A percentile compares a stretch with the other conserved stretches of the same genome.
phyloP scores from a whole-genome alignment of 2,797 vertebrate genomes.

The Carapus acus region DNA sequence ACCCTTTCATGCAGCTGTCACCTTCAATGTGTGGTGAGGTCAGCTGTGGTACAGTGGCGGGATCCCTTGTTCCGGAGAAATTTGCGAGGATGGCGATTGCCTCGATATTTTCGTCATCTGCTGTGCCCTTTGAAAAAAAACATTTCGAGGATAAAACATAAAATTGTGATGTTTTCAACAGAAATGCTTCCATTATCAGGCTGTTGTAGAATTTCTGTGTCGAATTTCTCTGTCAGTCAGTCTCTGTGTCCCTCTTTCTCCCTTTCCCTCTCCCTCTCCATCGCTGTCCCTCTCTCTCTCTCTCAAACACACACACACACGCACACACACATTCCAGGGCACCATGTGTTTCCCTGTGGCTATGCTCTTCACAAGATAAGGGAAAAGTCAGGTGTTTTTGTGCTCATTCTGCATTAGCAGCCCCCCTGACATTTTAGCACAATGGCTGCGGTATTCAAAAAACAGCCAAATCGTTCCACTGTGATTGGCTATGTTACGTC shows the following conservation, averaged over 20 bases:
- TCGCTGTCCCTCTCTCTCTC: too few species aligned
- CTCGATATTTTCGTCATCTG: too few species aligned
- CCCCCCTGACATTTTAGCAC: conserved; percentile 30
- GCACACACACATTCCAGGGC: conserved; percentile 9
- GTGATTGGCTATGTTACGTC: conserved; percentile 38
- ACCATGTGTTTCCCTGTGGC: conserved; percentile 18
- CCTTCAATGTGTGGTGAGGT: conserved; percentile 10
- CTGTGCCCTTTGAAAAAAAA: conserved; percentile 14
- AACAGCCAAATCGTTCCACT: conserved; percentile 42
- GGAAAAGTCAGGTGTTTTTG: conserved; percentile 50
- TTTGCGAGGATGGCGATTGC: neutral
- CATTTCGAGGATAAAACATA: conserved; percentile 15
- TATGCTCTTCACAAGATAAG: conserved; percentile 39
- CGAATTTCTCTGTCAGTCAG: too few species aligned
- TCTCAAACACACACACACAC: too few species aligned
- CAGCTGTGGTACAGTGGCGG: conserved; percentile 19
- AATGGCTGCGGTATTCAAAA: conserved; percentile 48
- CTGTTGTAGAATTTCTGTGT: too few species aligned
- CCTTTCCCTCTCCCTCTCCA: too few species aligned
- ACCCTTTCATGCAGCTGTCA: neutral
- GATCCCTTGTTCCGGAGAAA: conserved; percentile 15
- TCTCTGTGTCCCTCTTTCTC: too few species aligned
- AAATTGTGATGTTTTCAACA: too few species aligned
- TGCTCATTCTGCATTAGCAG: conserved; percentile 32
- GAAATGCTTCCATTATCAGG: too few species aligned